phyloP scores from a whole-genome alignment of 2,797 vertebrate species.

The Chromis chromis region DNA sequence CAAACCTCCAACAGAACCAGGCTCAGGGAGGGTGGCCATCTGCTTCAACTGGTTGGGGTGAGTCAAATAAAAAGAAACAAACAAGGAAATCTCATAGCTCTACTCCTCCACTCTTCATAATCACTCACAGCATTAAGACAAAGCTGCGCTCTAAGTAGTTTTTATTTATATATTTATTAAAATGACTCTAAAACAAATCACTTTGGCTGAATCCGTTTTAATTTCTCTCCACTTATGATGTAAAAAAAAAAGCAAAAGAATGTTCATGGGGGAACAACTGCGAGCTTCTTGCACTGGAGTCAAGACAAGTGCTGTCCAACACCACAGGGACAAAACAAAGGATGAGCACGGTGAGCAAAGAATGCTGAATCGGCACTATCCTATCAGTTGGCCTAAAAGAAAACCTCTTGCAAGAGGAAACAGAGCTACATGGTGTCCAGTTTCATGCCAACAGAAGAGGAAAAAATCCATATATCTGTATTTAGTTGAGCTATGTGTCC shows the following conservation, averaged over 20 bases:
- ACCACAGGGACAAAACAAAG: slow-evolving; percentile 51
- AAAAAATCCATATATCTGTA: slow-evolving; percentile 38
- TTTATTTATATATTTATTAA: neutral
- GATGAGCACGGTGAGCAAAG: slow-evolving; percentile 53
- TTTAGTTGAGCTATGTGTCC: slow-evolving; percentile 29
- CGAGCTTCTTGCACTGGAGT: slow-evolving; percentile 26
- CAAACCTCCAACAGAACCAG: too few relatives aligned
- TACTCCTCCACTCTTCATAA: neutral
- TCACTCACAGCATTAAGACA: neutral
- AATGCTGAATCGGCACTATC: slow-evolving; percentile 73
- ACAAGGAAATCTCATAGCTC: neutral
- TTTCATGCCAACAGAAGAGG: slow-evolving; percentile 61
- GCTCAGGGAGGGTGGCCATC: too few relatives aligned
- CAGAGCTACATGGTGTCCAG: slow-evolving; percentile 67
- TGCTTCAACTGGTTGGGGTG: too few relatives aligned
- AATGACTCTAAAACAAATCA: neutral
- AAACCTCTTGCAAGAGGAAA: slow-evolving; percentile 79
- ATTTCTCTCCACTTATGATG: neutral
- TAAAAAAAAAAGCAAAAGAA: neutral
- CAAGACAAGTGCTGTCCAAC: slow-evolving; percentile 44
- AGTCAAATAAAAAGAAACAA: slow-evolving; percentile 2
- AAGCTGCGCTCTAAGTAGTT: neutral
- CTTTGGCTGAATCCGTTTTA: neutral
- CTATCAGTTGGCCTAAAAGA: slow-evolving; percentile 65
- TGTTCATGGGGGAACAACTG: neutral